Base-by-base conservation (phyloP, 2,888 invertebrate species). In the Petrolisthes manimaculis region DNA sequence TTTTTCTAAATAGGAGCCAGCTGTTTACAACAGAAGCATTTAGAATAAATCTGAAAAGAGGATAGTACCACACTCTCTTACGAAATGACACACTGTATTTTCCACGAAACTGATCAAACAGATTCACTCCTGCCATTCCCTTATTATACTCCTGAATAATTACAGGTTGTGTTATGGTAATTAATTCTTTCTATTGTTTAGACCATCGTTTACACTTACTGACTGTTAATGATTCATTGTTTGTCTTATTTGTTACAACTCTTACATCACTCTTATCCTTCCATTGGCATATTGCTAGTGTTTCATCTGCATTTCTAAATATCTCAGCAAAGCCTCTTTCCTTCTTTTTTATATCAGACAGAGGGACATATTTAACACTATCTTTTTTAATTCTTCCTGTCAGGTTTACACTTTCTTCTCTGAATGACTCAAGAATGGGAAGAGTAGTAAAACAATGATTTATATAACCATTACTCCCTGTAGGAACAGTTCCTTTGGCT, bases 221-320 rank as follows among this genome's bases (percentile, higher is more conserved):
- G 74, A 83, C 54, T 14, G 21, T 18, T n/a, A 74, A 2, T 51
- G 24, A 74, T 21, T 74, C 54, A 21, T 0, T 83, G 55, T 83
- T 55, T 12, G 8, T 55, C n/a, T 54, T 75, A 55, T 74, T 83
- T n/a, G 83, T 83, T 6, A 54, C 54, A n/a, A 75, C 69, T 53
- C 6, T 82, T 9, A 82, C 82, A 82, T 83, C 74, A 83, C 74
- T 83, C 54, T 83, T 83, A 37, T 83, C 83, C 53, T 74, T 83
- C 83, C 83, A 83, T 54, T 74, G 71, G 37, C 74, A 83, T 1
- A 83, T 54, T 24, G 14, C 21, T 9, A 82, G 4, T 37, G 3
- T 67, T 69, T 51, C 37, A 5, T 67, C 37, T 61, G 51, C 37
- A n/a, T 67, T 14, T 79, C n/a, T 55, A 9, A 55, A 79, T 54